Evolutionary conservation across 2,113 vertebrate genomes (phyloP), one percentile per base, ranked within the genome.

Genomic region (Ovibos moschatus): DNA sequence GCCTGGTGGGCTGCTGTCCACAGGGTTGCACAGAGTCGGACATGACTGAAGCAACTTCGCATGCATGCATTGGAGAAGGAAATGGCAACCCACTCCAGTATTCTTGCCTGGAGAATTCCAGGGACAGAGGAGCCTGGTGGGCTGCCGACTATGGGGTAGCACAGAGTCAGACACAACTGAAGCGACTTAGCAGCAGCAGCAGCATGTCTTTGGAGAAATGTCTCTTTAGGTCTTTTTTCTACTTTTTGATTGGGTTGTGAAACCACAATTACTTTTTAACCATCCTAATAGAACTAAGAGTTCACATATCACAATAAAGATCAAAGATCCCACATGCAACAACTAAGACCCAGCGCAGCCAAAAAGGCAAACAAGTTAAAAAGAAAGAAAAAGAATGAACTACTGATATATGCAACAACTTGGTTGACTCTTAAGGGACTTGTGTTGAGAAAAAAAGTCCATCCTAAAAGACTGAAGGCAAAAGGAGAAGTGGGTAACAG

Each of bases 21-120:
- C 17, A 21, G 64, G 17, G n/a, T 21, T n/a, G 64, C 17, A 21
- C n/a, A 36, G 64, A 71, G 64, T 71, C 4, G 0, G 64, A 71
- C 64, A 21, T 2, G 2, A 71, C 64, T 71, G 4, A 71, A 36
- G 19, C 4, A 1, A 71, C 17, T 71, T 36, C 2, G 0, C n/a
- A 36, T 36, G 19, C 64, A 71, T 71, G 64, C 9, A 0, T 36
- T 21, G 64, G 64, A 71, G 64, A 71, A 71, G 64, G 64, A 71
- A 71, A 71, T 36, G 64, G 64, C 64, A 36, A 71, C n/a, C 64
- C 64, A 71, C n/a, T 71, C n/a, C n/a, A 71, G 67, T 36, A 23
- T 71, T 71, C 67, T 71, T 71, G 67, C n/a, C 19, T 36, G n/a
- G n/a, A 71, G n/a, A 71, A 71, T 71, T 19, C 21, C 67, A 71